Percentiles rank a stretch among this genome's conserved stretches.
These are phyloP conservation scores for Phacellophora camtschatica DNA, from an alignment of 30 jellyfish, hydroid and myxozoan species.

Conservation along the genomic window DNA sequence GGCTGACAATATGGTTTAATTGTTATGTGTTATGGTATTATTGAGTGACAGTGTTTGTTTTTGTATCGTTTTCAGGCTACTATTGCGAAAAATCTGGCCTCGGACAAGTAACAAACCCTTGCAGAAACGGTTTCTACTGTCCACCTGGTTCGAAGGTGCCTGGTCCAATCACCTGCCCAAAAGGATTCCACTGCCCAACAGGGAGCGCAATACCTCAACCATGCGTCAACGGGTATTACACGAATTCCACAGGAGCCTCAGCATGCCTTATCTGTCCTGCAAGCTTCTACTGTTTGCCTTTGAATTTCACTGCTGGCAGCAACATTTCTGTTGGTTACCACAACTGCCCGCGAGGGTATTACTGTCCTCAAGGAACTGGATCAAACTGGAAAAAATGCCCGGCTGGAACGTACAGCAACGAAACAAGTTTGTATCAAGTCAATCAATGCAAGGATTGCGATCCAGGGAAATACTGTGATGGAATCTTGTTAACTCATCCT, in stretches of 20 bases:
- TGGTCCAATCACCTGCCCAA: slow-evolving; percentile 83
- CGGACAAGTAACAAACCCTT: slow-evolving; percentile 61
- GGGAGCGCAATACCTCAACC: slow-evolving; percentile 95
- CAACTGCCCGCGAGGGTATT: slow-evolving; percentile 86
- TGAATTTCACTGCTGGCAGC: slow-evolving; percentile 57
- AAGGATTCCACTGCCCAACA: slow-evolving; percentile 95
- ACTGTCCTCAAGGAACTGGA: slow-evolving; percentile 92
- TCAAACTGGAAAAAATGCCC: slow-evolving; percentile 84
- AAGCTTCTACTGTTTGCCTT: slow-evolving; percentile 87
- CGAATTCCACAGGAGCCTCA: slow-evolving; percentile 89
- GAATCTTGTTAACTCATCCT: slow-evolving; percentile 48
- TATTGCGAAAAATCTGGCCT: slow-evolving; percentile 93
- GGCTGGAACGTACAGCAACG: slow-evolving; percentile 92
- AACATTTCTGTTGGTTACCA: slow-evolving; percentile 58
- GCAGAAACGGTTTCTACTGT: slow-evolving; percentile 92
- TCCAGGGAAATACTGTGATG: slow-evolving; percentile 89
- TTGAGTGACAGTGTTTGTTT: too few species aligned
- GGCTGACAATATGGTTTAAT: too few species aligned
- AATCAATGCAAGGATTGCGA: slow-evolving; percentile 85
- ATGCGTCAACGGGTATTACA: slow-evolving; percentile 75
- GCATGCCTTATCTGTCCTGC: slow-evolving; percentile 77
- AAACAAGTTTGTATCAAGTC: slow-evolving; percentile 63
- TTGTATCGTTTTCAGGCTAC: slow-evolving; percentile 64
- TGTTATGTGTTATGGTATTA: too few species aligned
- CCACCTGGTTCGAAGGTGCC: slow-evolving; percentile 91